Base-by-base conservation (phyloP, 2,113 vertebrate genomes). In the Protobothrops mucrosquamatus region DNA sequence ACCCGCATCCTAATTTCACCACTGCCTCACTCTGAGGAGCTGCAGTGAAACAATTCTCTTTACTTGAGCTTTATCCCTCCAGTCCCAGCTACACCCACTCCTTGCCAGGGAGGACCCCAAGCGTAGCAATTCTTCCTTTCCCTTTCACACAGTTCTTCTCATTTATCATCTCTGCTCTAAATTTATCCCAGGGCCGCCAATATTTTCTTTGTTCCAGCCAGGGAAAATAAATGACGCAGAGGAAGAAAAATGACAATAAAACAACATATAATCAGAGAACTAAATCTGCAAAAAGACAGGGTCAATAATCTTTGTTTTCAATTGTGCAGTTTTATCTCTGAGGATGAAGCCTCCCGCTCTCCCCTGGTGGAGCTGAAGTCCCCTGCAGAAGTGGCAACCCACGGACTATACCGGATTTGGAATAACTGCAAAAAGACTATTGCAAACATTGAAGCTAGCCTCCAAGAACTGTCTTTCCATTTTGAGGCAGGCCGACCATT, bases 211-310 rank as follows among this genome's bases (percentile, higher is more conserved):
- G 55, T 52, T 92, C 59, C 43, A 64, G 57, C 34, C 69, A 39
- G 89, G 92, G 91, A 89, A 59, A 85, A 22, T 11, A 59, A 48
- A 89, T 6, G 1, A 52, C 0, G n/a, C 9, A 9, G 90, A 1
- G 22, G 18, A 20, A 12, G 0, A 24, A 5, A 11, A 39, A 9
- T 14, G 18, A 23, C 10, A 56, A 11, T 3, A 9, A 57, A 3
- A 74, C 59, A n/a, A 94, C 22, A 46, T 5, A 51, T 34, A 59
- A 69, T 61, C n/a, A 5, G 52, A 93, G 92, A 91, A 93, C 20
- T 7, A 93, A 90, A 93, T 94, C 92, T 95, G 96, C 93, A 97
- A 96, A 97, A 97, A 96, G 97, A 96, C 96, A 97, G 96, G 96
- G 96, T 96, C n/a, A 6, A 12, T 34, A 20, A 91, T 94, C 94